A percentile compares a stretch with the other conserved stretches of the same genome.
Evolutionary conservation across 2,113 vertebrate species (phyloP).

Genomic region (Electrona antarctica): DNA sequence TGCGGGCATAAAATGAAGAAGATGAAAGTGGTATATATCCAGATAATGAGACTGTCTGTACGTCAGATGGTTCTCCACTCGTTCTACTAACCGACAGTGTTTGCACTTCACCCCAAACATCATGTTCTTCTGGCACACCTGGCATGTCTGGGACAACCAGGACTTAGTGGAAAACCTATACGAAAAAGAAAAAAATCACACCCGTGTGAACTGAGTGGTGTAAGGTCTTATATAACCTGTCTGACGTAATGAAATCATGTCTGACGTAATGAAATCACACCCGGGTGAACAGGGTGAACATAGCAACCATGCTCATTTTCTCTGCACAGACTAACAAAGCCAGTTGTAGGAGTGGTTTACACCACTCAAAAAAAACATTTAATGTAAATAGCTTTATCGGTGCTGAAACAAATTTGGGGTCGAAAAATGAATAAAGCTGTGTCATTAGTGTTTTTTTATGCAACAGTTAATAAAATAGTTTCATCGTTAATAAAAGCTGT

Average conservation of each 20-base stretch:
- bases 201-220: too few relatives aligned
- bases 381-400: neutral
- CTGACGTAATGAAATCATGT: too few relatives aligned
- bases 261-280: too few relatives aligned
- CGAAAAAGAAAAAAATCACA: neutral
- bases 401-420: neutral
- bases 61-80: neutral
- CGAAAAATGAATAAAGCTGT: neutral
- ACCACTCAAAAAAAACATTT: too few relatives aligned
- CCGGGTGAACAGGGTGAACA: too few relatives aligned
- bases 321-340: too few relatives aligned
- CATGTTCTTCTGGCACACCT: slow-evolving; percentile 99
- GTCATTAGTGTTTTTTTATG: neutral
- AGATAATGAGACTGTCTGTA: neutral
- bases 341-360: too few relatives aligned
- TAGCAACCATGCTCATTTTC: too few relatives aligned
- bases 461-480: neutral
- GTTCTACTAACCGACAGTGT: slow-evolving; percentile 90
- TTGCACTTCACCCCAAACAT: slow-evolving; percentile 99
- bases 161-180: slow-evolving; percentile 97
- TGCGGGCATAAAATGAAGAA: slow-evolving; percentile 58
- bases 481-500: neutral
- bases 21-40: neutral
- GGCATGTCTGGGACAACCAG: slow-evolving; percentile 97
- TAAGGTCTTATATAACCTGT: too few relatives aligned